Evolutionary conservation across 1,140 invertebrate genomes (phyloP).

Genomic region (Tetranychus urticae): DNA sequence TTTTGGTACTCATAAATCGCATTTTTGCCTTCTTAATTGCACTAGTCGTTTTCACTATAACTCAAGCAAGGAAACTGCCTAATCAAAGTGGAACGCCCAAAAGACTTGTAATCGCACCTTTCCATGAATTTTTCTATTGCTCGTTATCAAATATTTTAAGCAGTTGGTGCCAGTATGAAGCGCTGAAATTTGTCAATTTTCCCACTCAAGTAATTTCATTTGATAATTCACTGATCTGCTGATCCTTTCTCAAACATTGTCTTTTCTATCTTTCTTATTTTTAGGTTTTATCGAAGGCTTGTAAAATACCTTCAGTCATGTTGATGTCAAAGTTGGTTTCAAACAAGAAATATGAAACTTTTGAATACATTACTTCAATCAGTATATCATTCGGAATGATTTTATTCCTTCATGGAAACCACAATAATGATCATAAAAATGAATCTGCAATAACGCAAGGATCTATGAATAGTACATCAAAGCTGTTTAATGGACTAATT

Average conservation of each 20-base stretch:
- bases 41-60: constrained; percentile 19
- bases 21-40: constrained; percentile 57
- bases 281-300: constrained; percentile 73
- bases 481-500: constrained; percentile 49
- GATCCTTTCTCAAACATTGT: background rate
- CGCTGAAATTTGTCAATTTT: constrained; percentile 91
- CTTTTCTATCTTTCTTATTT: constrained; percentile 9
- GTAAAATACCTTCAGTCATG: constrained; percentile 93
- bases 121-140: constrained; percentile 89
- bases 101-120: constrained; percentile 29
- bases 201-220: constrained; percentile 55
- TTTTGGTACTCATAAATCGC: constrained; percentile 80
- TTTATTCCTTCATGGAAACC: constrained; percentile 44
- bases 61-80: background rate
- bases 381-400: constrained; percentile 78
- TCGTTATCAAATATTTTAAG: constrained; percentile 95
- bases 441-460: background rate
- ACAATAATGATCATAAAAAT: background rate
- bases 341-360: constrained; percentile 59
- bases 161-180: constrained; percentile 98
- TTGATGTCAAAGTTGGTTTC: constrained; percentile 86
- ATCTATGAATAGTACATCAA: constrained; percentile 7
- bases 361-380: constrained; percentile 73
- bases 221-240: background rate
- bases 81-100: background rate